Evolutionary conservation across 2,888 invertebrate species (phyloP), one percentile per base, ranked within the genome.

Genomic region (Dendrolimus houi): DNA sequence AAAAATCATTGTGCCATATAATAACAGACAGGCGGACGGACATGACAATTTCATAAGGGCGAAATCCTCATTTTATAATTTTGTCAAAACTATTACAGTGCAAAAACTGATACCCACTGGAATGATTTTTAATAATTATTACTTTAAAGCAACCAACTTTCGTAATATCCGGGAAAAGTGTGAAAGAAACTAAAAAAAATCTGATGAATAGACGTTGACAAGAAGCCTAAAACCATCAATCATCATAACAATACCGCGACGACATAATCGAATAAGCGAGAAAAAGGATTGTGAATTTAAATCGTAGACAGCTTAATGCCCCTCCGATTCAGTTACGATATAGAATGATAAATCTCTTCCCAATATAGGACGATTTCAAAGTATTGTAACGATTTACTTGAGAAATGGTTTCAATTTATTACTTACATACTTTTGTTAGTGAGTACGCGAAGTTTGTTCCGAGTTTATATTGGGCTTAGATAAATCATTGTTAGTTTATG

Each of bases 361-460:
- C 54, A 54, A 56, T 58, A 59, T 57, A 61, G 58, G 62, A 65
- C 63, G 61, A 60, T 67, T 69, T 66, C 62, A 58, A 61, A 67
- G 70, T 67, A 64, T 66, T 62, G 60, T 60, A 68, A 61, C 61
- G 62, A 65, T 70, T 68, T 65, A 55, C 57, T 61, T 63, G 60
- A 64, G 62, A 64, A 68, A 69, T 64, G 62, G 9, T 12, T 47
- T 47, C 47, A 47, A 47, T 47, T 47, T 47, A 47, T 47, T 47
- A 47, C 47, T 47, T 10, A 47, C 9, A 47, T 47, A 12, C 47
- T 47, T 47, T 47, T 47, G 47, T 47, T 47, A 47, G 47, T 29
- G 29, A 29, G 29, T 29, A 29, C 29, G 29, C 3, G 29, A 47
- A 47, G 6, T 47, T 29, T 47, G 47, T 47, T 47, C 9, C 2